Evolutionary conservation across 2,113 vertebrate genomes (phyloP).

Genomic region (Crocuta crocuta): DNA sequence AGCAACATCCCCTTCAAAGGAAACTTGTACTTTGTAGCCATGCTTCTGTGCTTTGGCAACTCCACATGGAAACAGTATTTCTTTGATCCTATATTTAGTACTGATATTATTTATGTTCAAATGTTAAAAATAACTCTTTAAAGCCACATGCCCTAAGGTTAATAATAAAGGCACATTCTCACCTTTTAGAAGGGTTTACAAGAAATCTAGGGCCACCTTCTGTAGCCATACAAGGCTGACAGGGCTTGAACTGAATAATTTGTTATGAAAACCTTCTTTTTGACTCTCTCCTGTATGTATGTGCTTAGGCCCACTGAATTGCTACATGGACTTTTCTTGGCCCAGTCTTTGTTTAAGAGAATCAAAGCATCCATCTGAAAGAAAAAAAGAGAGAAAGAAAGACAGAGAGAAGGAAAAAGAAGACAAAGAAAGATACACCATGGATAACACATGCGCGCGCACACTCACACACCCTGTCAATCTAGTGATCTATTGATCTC

Average conservation of each 20-base stretch:
- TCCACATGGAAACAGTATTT: slow-evolving; percentile 54
- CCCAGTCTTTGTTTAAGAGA: slow-evolving; percentile 17
- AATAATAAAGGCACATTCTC: slow-evolving; percentile 54
- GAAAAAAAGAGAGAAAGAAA: background rate
- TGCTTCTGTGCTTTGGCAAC: slow-evolving; percentile 49
- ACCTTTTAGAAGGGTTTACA: slow-evolving; percentile 65
- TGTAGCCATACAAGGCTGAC: background rate
- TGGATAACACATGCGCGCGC: background rate
- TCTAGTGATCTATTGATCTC: background rate
- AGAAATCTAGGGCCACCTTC: background rate
- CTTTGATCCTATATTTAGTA: slow-evolving; percentile 69
- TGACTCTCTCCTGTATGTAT: background rate
- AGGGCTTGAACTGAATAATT: background rate
- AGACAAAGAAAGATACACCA: background rate
- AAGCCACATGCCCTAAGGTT: slow-evolving; percentile 50
- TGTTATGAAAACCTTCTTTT: slow-evolving; percentile 16
- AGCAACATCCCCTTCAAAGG: slow-evolving; percentile 52
- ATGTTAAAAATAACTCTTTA: slow-evolving; percentile 65
- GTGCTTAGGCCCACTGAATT: background rate
- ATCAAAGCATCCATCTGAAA: background rate
- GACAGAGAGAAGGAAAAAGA: background rate
- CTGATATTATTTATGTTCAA: slow-evolving; percentile 64
- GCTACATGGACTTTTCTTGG: background rate
- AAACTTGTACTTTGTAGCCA: slow-evolving; percentile 16
- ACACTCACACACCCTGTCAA: background rate